Evolutionary conservation across 2,888 invertebrate genomes (phyloP), one percentile per base, ranked within the genome.

Genomic region (Dermolepida albohirtum): DNA sequence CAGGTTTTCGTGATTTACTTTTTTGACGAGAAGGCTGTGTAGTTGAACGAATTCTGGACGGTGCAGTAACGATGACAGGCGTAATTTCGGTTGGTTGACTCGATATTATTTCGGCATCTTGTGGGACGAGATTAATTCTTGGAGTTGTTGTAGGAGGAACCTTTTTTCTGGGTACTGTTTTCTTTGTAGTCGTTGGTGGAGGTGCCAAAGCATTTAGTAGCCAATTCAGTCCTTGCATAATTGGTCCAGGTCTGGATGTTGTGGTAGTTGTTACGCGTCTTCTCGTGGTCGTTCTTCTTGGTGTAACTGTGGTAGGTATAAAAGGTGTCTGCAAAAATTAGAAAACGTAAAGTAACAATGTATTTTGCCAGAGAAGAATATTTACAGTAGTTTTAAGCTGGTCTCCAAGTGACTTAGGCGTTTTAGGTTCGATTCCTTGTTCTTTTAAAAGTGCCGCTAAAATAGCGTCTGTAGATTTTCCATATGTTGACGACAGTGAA

Each of bases 391-490:
- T 84, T 79, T 85, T 84, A 65, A 88, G 81, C 82, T 88, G 88
- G 75, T 88, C 86, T 75, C 87, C 86, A 77, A 88, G 82, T 65
- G 86, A 85, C 82, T 87, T 88, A 74, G 90, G 89, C 70, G 90
- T 90, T n/a, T 88, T 86, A 2, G 92, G 91, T 67, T 89, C 90
- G 74, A 92, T 90, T 44, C 91, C 91, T 78, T 90, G 88, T 75
- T 90, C 88, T 82, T 91, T 91, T 55, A 92, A 82, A 64, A 91
- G 81, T 2, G 90, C 89, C 0, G 91, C 91, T 27, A 92, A 84
- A 70, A 92, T 82, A 0, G 91, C 91, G 70, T 91, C 91, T 75
- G 90, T 88, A 68, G 87, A 88, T 75, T 88, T 87, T 11, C 89
- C 89, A 67, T 85, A 88, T 11, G 78, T 79, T 7, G 79, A 74